phyloP scores from a whole-genome alignment of 2,888 invertebrate species.

The Tinea semifulvella region DNA sequence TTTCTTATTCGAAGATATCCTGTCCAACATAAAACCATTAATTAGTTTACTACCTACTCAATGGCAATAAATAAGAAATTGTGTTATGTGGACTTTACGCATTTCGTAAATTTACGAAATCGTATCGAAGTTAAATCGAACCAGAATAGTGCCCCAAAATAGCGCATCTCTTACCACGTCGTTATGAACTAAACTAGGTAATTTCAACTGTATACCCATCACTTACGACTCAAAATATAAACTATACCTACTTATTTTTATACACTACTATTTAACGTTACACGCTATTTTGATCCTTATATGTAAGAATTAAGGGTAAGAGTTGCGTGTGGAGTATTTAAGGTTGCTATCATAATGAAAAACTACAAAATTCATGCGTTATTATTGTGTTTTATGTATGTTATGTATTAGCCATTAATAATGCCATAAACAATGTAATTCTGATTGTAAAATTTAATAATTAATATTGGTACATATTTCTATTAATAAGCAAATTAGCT shows the following conservation, averaged over 20 bases:
- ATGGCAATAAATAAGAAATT: no score
- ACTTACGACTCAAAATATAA: background rate
- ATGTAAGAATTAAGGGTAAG: background rate
- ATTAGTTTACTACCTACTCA: no score
- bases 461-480: no score
- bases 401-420: constrained; percentile 39
- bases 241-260: constrained; percentile 2
- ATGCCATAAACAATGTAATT: no score
- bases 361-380: constrained; percentile 47
- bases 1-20: no score
- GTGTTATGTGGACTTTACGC: no score
- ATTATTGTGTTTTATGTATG: no score
- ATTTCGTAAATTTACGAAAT: no score
- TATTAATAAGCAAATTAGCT: no score
- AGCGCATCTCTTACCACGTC: constrained; percentile 5
- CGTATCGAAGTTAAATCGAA: background rate
- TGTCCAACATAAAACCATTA: no score
- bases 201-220: constrained; percentile 4
- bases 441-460: no score
- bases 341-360: constrained; percentile 27
- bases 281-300: background rate
- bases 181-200: background rate
- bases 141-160: background rate
- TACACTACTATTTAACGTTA: background rate
- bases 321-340: constrained; percentile 1